Conservation (phyloP, 2,797 vertebrate species). For the Lepidocolaptes lacrymiger region DNA sequence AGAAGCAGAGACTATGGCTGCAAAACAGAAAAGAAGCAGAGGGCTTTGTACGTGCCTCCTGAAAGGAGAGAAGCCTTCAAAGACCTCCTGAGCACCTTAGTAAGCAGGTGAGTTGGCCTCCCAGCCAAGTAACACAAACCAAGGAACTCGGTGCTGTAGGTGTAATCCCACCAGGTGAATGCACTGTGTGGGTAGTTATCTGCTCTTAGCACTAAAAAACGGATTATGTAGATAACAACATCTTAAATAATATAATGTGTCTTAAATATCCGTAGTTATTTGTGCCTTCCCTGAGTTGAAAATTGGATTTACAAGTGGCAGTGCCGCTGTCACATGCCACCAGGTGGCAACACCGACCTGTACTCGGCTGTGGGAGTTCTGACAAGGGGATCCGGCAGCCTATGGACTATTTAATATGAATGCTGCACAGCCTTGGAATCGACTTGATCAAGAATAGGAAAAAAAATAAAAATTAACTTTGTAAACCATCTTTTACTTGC, state of each 20-base stretch:
- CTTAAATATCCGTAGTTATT: background rate
- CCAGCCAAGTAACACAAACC: background rate
- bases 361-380: rapidly evolving
- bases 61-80: background rate
- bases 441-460: background rate
- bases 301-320: background rate
- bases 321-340: background rate
- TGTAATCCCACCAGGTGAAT: rapidly evolving
- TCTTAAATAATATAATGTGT: background rate
- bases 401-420: rapidly evolving
- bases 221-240: background rate
- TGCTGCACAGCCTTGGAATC: background rate
- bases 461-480: background rate
- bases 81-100: background rate
- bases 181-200: background rate
- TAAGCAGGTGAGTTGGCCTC: background rate
- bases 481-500: background rate
- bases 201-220: background rate
- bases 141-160: rapidly evolving
- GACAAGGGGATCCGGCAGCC: no score
- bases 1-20: background rate
- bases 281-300: background rate
- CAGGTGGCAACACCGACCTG: slow-evolving; percentile 40
- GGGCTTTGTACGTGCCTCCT: no score
- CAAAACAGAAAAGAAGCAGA: background rate